Conservation (phyloP, 2,888 invertebrate genomes). For the Aethes cnicana region DNA sequence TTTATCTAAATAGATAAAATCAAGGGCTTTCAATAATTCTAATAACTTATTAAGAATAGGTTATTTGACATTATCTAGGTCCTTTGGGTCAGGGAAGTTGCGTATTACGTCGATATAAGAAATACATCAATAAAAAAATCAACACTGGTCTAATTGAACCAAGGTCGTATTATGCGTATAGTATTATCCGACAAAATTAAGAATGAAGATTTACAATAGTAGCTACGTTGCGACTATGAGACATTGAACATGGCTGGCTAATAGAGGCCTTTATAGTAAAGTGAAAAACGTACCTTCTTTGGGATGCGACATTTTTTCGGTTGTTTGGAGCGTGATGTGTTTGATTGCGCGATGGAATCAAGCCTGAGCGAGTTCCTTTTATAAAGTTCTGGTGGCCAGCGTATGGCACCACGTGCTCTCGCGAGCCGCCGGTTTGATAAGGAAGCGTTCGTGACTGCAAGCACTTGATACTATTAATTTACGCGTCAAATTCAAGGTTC, state of each 20-base stretch:
- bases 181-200: conserved; percentile 14
- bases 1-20: background rate
- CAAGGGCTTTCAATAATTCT: background rate
- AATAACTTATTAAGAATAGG: background rate
- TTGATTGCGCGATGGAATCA: conserved; percentile 55
- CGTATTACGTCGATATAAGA: conserved; percentile 1
- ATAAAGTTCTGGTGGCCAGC: conserved; percentile 63
- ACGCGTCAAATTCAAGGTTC: too few relatives aligned
- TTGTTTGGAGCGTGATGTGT: conserved; percentile 44
- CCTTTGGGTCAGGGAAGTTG: background rate
- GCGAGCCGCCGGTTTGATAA: conserved; percentile 63
- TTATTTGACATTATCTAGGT: background rate
- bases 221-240: background rate
- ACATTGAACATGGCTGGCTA: conserved; percentile 36
- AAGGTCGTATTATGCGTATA: conserved; percentile 13
- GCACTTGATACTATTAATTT: conserved; percentile 55
- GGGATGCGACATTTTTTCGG: conserved; percentile 61
- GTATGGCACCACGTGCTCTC: conserved; percentile 63
- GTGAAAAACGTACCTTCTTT: conserved; percentile 66
- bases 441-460: conserved; percentile 40
- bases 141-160: conserved; percentile 21
- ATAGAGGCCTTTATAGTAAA: conserved; percentile 1
- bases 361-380: conserved; percentile 60
- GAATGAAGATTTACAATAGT: background rate
- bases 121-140: conserved; percentile 14